Evolutionary conservation across 2,113 vertebrate genomes (phyloP).

Genomic region (Zosterops borbonicus): DNA sequence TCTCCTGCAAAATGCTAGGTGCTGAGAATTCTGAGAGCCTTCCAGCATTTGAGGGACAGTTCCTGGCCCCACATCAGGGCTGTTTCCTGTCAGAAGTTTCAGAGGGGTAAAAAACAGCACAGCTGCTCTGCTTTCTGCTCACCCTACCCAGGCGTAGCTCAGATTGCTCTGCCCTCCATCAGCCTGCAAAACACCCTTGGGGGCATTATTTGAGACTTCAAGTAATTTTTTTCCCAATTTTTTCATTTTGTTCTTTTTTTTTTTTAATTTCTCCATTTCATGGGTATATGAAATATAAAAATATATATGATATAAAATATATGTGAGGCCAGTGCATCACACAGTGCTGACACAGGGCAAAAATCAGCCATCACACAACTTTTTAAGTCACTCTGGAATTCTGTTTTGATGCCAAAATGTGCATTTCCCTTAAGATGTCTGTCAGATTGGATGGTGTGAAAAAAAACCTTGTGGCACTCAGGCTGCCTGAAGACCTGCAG

Average conservation of each 20-base stretch:
- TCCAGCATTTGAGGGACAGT: neutral
- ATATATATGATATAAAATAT: neutral
- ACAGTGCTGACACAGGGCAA: neutral
- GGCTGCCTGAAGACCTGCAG: neutral
- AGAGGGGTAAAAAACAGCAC: neutral
- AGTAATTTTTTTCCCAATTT: neutral
- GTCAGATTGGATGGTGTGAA: neutral
- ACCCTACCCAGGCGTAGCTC: neutral
- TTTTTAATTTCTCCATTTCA: neutral
- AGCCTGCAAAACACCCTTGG: neutral
- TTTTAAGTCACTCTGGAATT: neutral
- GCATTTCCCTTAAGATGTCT: neutral
- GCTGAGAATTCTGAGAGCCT: neutral
- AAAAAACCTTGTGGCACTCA: neutral
- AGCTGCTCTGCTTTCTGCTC: conserved; percentile 11
- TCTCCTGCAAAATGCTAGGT: neutral
- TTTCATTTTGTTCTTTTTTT: neutral
- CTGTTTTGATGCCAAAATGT: neutral
- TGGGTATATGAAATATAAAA: neutral
- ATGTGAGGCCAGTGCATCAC: fast-evolving
- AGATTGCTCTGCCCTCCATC: conserved; percentile 2
- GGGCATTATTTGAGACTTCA: neutral
- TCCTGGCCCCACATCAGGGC: neutral
- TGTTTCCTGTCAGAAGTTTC: conserved; percentile 42
- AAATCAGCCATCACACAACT: neutral